These are phyloP conservation scores for Sitophilus oryzae DNA, from an alignment of 1,140 invertebrate species.

Conservation along the genomic window DNA sequence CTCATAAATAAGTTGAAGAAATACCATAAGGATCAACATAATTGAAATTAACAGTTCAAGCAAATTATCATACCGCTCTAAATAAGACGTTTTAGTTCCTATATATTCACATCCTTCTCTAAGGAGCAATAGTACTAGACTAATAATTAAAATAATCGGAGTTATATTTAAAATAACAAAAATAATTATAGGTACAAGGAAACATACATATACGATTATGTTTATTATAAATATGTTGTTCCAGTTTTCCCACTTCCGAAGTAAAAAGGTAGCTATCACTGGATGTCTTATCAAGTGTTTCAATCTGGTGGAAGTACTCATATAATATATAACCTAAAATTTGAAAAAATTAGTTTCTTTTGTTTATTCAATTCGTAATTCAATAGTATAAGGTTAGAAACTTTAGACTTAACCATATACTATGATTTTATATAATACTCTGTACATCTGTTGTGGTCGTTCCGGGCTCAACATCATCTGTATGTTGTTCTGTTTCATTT, in stretches of 20 bases:
- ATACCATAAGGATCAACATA: constrained; percentile 53
- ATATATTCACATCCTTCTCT: not conserved
- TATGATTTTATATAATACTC: not conserved
- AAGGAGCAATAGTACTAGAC: not conserved
- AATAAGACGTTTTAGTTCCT: constrained; percentile 5
- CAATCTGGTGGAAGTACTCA: constrained; percentile 57
- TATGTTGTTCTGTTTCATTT: not conserved
- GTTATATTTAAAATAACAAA: constrained; percentile 44
- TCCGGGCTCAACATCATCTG: no score
- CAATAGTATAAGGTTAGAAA: not conserved
- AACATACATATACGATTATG: constrained; percentile 63
- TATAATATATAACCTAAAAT: constrained; percentile 55
- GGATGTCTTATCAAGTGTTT: constrained; percentile 68
- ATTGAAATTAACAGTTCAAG: constrained; percentile 61
- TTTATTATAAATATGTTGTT: constrained; percentile 64
- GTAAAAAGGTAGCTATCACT: constrained; percentile 68
- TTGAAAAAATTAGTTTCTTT: constrained; percentile 29
- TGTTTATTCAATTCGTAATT: not conserved
- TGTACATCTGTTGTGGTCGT: no score
- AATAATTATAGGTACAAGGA: constrained; percentile 63
- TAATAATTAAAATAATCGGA: not conserved
- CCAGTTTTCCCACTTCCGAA: constrained; percentile 73
- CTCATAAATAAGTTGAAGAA: constrained; percentile 45
- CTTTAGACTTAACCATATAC: not conserved
- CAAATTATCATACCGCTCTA: constrained; percentile 63